These are phyloP conservation scores for Lipotes vexillifer DNA, from an alignment of 2,113 vertebrate genomes.

Conservation along the genomic window DNA sequence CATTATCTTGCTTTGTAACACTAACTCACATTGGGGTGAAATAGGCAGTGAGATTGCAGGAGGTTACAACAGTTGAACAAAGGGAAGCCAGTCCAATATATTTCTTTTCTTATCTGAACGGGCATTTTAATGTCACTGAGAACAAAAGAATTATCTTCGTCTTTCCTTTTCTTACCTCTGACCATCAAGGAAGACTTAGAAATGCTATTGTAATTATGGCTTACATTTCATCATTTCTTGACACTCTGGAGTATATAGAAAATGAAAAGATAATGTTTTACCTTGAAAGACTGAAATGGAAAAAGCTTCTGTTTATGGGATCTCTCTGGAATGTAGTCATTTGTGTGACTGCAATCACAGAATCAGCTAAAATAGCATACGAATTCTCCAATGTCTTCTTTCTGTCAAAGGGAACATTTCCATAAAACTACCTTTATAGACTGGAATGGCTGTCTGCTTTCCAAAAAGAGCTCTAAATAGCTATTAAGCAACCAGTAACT, in stretches of 20 bases:
- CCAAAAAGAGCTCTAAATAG: conserved; percentile 46
- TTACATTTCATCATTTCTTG: conserved; percentile 47
- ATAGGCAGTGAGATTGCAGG: neutral
- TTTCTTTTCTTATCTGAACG: conserved; percentile 14
- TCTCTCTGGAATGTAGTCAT: conserved; percentile 54
- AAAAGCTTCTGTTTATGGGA: conserved; percentile 50
- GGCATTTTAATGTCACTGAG: conserved; percentile 27
- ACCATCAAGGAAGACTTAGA: conserved; percentile 40
- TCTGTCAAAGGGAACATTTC: conserved; percentile 25
- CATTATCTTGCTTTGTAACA: neutral
- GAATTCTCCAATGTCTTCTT: conserved; percentile 30
- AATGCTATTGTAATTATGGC: conserved; percentile 45
- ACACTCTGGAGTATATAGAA: conserved; percentile 40
- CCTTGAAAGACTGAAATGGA: conserved; percentile 56
- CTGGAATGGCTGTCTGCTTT: conserved; percentile 22
- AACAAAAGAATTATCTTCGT: conserved; percentile 29
- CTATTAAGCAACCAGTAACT: conserved; percentile 52
- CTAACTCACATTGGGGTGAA: neutral
- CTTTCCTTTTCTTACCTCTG: conserved; percentile 24
- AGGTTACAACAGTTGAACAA: neutral
- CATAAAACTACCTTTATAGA: conserved; percentile 26
- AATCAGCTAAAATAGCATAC: conserved; percentile 18
- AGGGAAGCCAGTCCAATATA: neutral
- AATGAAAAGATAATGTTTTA: conserved; percentile 63
- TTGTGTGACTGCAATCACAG: conserved; percentile 59